A percentile compares a stretch with the other conserved stretches of the same genome.
Evolutionary conservation across 2,888 invertebrate species (phyloP).

Genomic region (Argyra leucocephala): DNA sequence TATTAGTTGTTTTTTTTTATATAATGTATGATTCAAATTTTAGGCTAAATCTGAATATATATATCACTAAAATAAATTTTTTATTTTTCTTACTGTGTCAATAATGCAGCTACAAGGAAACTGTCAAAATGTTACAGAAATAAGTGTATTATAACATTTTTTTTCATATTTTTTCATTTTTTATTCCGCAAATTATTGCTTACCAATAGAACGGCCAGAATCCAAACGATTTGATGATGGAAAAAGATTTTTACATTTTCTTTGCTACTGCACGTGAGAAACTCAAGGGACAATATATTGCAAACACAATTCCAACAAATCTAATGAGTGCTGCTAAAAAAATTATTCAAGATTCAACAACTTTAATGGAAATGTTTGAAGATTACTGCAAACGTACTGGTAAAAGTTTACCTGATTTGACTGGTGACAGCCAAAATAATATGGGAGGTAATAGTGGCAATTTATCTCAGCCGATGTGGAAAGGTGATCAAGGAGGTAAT

Average conservation of each 20-base stretch:
- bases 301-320: conserved; percentile 18
- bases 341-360: conserved; percentile 17
- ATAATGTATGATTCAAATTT: neutral
- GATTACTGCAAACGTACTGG: conserved; percentile 16
- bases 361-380: conserved; percentile 19
- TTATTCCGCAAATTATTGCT: neutral
- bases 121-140: no score
- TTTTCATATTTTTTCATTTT: neutral
- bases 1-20: neutral
- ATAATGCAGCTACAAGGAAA: neutral
- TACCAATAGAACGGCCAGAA: conserved; percentile 18
- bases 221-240: conserved; percentile 21
- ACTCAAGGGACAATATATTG: conserved; percentile 20
- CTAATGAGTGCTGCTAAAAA: conserved; percentile 17
- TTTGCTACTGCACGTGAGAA: conserved; percentile 22
- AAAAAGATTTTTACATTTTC: conserved; percentile 21
- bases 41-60: neutral
- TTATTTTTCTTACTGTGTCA: conserved; percentile 4
- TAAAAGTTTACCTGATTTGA: conserved; percentile 4
- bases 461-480: neutral
- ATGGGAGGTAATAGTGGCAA: neutral
- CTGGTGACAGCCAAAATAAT: neutral
- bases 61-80: neutral
- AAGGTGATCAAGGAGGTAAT: neutral
- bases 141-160: no score